phyloP scores from a whole-genome alignment of 1,140 invertebrate genomes.

The Protaetia brevitarsis region DNA sequence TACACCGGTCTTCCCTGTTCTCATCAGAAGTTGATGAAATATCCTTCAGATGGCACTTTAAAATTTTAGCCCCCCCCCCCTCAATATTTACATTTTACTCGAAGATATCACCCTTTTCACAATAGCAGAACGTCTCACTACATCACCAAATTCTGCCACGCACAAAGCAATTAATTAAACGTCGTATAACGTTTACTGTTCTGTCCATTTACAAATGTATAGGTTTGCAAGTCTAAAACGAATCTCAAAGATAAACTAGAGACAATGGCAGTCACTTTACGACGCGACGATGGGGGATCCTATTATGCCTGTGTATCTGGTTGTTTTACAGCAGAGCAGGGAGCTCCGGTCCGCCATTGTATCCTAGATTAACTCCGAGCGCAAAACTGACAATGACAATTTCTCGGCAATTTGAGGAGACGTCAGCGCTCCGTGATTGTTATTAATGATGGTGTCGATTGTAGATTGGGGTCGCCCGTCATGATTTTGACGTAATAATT shows the following conservation, averaged over 20 bases:
- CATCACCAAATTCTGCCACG: too few species aligned
- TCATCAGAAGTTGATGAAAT: too few species aligned
- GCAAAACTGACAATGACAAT: slow-evolving; percentile 7
- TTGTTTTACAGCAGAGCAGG: neutral
- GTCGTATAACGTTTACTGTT: neutral
- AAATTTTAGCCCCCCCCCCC: too few species aligned
- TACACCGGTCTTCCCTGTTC: too few species aligned
- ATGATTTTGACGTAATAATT: neutral
- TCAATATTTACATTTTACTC: too few species aligned
- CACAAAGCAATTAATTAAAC: too few species aligned
- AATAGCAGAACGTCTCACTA: too few species aligned
- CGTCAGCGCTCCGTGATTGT: neutral
- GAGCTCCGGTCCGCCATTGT: neutral
- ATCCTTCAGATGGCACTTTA: too few species aligned
- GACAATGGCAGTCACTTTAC: neutral
- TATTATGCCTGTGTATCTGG: neutral
- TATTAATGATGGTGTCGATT: slow-evolving; percentile 14
- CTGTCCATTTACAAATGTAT: neutral
- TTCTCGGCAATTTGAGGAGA: neutral
- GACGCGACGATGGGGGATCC: neutral
- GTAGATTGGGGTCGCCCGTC: neutral
- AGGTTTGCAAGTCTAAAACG: neutral
- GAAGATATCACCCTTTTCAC: too few species aligned
- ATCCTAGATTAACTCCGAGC: neutral
- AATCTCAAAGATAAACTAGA: neutral